phyloP scores from a whole-genome alignment of 2,888 invertebrate species.

The Napeogenes sylphis region DNA sequence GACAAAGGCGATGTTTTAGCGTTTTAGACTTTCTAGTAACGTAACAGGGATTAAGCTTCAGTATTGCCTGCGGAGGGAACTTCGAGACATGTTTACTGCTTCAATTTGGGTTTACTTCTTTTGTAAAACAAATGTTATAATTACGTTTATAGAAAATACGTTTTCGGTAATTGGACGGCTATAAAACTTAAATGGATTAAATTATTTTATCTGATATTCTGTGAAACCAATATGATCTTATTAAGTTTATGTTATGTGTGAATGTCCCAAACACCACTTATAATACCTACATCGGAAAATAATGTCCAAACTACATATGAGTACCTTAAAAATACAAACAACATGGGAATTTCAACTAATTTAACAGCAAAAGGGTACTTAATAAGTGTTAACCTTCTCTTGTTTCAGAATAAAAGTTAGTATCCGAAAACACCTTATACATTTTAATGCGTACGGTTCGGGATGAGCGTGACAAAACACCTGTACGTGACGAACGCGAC shows the following conservation, averaged over 20 bases:
- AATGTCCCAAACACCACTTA: too few species aligned
- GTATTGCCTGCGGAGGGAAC: neutral
- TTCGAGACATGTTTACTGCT: conserved; percentile 9
- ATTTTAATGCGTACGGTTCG: conserved; percentile 29
- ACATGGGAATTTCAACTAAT: neutral
- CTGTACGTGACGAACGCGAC: conserved; percentile 29
- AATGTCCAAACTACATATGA: too few species aligned
- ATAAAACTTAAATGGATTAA: too few species aligned
- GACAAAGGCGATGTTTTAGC: conserved; percentile 4
- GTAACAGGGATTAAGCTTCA: neutral
- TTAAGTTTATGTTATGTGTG: too few species aligned
- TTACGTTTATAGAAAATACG: conserved; percentile 7
- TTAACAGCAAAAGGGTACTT: conserved; percentile 16
- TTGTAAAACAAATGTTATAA: conserved; percentile 11
- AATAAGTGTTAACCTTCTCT: conserved; percentile 20
- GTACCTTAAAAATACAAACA: too few species aligned
- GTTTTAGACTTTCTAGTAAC: neutral
- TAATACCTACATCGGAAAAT: too few species aligned
- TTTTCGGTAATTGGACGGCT: neutral
- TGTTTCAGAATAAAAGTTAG: conserved; percentile 27
- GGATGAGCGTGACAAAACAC: conserved; percentile 31
- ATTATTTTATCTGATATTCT: too few species aligned
- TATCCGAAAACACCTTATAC: conserved; percentile 25
- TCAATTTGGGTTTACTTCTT: conserved; percentile 9
- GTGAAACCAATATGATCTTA: too few species aligned